phyloP scores from a whole-genome alignment of 2,888 invertebrate genomes.

The Synergus gifuensis region DNA sequence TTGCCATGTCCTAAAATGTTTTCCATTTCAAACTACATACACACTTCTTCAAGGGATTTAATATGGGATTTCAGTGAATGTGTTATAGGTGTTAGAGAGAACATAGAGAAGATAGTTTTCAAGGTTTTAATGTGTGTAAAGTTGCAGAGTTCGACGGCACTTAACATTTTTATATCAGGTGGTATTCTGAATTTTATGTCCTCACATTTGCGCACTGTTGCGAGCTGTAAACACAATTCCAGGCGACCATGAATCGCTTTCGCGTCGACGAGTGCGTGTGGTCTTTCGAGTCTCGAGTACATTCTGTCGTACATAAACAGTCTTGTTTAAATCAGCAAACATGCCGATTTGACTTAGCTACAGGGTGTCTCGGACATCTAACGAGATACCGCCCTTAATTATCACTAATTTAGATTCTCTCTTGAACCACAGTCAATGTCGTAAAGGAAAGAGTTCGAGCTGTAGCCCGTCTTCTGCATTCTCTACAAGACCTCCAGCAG shows the following conservation, averaged over 20 bases:
- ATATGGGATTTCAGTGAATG: no score
- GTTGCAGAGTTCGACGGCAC: not conserved
- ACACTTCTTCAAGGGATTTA: no score
- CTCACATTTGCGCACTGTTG: conserved; percentile 25
- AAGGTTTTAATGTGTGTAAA: not conserved
- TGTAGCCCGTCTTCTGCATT: not conserved
- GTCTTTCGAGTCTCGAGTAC: conserved; percentile 26
- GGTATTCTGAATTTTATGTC: conserved; percentile 1
- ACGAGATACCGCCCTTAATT: conserved; percentile 41
- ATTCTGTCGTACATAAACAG: conserved; percentile 38
- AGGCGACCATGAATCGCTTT: conserved; percentile 28
- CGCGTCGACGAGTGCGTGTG: conserved; percentile 42
- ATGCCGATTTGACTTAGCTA: conserved; percentile 45
- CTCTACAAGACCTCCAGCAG: conserved; percentile 12
- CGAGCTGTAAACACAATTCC: conserved; percentile 29
- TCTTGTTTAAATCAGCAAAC: conserved; percentile 37
- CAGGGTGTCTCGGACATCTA: conserved; percentile 32
- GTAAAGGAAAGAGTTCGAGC: not conserved
- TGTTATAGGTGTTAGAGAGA: not conserved
- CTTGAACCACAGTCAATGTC: conserved; percentile 6
- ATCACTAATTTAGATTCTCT: conserved; percentile 47
- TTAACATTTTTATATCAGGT: not conserved
- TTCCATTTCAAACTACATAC: no score
- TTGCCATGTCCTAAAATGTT: no score
- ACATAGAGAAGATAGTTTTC: not conserved